Evolutionary conservation across 1,140 invertebrate genomes (phyloP).

Genomic region (Phenacoccus solenopsis): DNA sequence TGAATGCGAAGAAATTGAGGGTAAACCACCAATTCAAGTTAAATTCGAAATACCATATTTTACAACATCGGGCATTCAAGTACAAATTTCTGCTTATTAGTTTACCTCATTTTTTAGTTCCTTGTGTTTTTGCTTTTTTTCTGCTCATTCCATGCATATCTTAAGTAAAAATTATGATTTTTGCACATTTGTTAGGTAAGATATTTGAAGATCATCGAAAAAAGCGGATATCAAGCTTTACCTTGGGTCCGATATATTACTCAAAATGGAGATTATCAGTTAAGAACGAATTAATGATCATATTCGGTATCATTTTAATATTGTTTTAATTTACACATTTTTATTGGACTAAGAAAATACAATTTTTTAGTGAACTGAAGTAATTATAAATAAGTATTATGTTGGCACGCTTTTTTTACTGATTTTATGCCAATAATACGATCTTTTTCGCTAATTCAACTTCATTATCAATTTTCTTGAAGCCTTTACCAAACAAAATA

Average conservation of each 20-base stretch:
- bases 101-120: neutral
- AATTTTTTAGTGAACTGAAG: too few relatives aligned
- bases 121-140: neutral
- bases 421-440: too few relatives aligned
- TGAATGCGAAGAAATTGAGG: slow-evolving; percentile 86
- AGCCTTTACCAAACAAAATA: too few relatives aligned
- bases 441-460: too few relatives aligned
- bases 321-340: too few relatives aligned
- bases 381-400: too few relatives aligned
- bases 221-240: slow-evolving; percentile 96
- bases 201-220: slow-evolving; percentile 99
- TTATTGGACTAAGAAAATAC: too few relatives aligned
- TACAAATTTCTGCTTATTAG: slow-evolving; percentile 30
- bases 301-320: neutral
- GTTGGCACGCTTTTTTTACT: too few relatives aligned
- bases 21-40: slow-evolving; percentile 95
- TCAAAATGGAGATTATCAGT: slow-evolving; percentile 98
- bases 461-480: too few relatives aligned
- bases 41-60: slow-evolving; percentile 99
- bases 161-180: neutral
- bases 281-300: slow-evolving; percentile 69
- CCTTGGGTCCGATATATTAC: slow-evolving; percentile 99
- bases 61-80: slow-evolving; percentile 97
- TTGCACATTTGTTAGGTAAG: slow-evolving; percentile 46
- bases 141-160: slow-evolving; percentile 17